Evolutionary conservation across 37 sponge, comb jelly and placozoan genomes (phyloP).

Genomic region (Petrosia ficiformis): DNA sequence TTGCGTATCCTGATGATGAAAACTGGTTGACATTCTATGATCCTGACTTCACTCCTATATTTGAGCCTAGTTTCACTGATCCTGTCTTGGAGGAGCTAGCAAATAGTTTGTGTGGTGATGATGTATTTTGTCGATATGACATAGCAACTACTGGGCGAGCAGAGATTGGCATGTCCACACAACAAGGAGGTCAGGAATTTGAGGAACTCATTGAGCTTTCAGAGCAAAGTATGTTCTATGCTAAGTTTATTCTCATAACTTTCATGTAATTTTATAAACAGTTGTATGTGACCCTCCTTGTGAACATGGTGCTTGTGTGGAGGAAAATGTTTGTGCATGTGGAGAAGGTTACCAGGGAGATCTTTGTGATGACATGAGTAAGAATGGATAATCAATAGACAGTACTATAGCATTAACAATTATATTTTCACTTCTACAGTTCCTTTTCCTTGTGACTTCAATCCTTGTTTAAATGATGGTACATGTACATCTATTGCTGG

Average conservation of each 20-base stretch:
- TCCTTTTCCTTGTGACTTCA: neutral
- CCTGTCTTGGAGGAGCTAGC: slow-evolving; percentile 41
- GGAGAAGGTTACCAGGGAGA: slow-evolving; percentile 44
- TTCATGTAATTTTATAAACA: slow-evolving; percentile 5
- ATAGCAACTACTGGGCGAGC: slow-evolving; percentile 50
- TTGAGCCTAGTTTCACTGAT: slow-evolving; percentile 37
- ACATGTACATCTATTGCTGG: neutral
- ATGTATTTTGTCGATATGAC: slow-evolving; percentile 56
- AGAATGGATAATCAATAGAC: too few species aligned
- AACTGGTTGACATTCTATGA: slow-evolving; percentile 43
- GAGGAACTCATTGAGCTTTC: slow-evolving; percentile 37
- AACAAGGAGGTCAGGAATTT: slow-evolving; percentile 12
- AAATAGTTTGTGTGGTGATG: slow-evolving; percentile 31
- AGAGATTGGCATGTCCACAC: slow-evolving; percentile 52
- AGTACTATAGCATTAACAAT: too few species aligned
- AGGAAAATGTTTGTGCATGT: slow-evolving; percentile 50
- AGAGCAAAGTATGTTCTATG: slow-evolving; percentile 47
- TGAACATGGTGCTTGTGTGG: slow-evolving; percentile 64
- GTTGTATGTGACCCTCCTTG: slow-evolving; percentile 69
- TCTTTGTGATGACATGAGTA: slow-evolving; percentile 19
- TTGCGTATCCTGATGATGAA: slow-evolving; percentile 25
- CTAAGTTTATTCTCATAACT: neutral
- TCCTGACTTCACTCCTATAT: slow-evolving; percentile 49
- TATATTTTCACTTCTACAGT: neutral
- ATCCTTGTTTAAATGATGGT: neutral